Conservation (phyloP, 2,113 vertebrate genomes). For the Podarcis cretensis region DNA sequence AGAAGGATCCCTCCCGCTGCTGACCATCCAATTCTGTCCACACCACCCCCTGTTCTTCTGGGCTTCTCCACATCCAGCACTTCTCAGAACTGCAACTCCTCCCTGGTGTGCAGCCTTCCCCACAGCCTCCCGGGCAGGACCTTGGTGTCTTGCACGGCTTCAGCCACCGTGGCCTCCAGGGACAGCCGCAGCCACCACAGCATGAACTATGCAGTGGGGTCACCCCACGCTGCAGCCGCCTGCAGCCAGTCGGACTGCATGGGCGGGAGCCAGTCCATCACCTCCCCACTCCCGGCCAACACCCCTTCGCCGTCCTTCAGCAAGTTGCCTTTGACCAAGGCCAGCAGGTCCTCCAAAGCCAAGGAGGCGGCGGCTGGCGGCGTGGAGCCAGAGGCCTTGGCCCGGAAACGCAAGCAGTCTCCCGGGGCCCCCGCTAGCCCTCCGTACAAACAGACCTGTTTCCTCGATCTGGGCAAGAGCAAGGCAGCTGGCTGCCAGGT, state of each 20-base stretch:
- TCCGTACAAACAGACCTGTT: slow-evolving; percentile 87
- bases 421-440: slow-evolving; percentile 70
- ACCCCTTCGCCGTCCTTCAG: slow-evolving; percentile 75
- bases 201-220: slow-evolving; percentile 74
- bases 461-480: slow-evolving; percentile 72
- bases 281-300: slow-evolving; percentile 73
- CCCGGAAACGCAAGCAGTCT: slow-evolving; percentile 83
- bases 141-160: slow-evolving; percentile 61
- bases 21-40: slow-evolving; percentile 74
- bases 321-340: slow-evolving; percentile 79
- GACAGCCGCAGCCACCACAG: slow-evolving; percentile 56
- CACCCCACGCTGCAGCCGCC: slow-evolving; percentile 73
- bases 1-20: slow-evolving; percentile 92
- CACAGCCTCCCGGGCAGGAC: slow-evolving; percentile 63
- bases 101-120: slow-evolving; percentile 74
- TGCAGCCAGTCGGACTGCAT: slow-evolving; percentile 76
- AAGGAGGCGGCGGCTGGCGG: slow-evolving; percentile 65
- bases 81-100: slow-evolving; percentile 35
- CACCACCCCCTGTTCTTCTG: slow-evolving; percentile 71
- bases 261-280: slow-evolving; percentile 71
- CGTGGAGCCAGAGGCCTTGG: slow-evolving; percentile 60
- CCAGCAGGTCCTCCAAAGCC: slow-evolving; percentile 82
- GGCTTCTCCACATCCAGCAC: slow-evolving; percentile 44
- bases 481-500: slow-evolving; percentile 70
- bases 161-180: slow-evolving; percentile 49